Conservation (phyloP, 2,797 vertebrate species). For the Oryzias dopingdopingensis region DNA sequence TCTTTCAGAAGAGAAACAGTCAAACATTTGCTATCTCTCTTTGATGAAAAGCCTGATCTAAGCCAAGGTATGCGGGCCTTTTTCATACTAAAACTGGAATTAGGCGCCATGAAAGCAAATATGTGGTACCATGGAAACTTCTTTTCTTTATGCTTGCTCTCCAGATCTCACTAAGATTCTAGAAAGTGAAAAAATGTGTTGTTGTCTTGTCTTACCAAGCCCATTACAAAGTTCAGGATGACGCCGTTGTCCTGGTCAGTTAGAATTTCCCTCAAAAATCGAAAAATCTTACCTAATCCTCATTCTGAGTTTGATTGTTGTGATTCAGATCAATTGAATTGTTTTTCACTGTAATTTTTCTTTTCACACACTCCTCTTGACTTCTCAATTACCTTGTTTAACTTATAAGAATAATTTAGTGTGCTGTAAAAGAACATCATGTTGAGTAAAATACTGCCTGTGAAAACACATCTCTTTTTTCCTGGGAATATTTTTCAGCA, state of each 20-base stretch:
- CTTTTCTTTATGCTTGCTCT: slow-evolving; percentile 1
- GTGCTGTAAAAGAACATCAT: slow-evolving; percentile 24
- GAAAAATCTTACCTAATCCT: slow-evolving; percentile 29
- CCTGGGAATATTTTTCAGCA: slow-evolving; percentile 6
- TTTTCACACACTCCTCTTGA: slow-evolving; percentile 43
- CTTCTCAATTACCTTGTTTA: slow-evolving; percentile 45
- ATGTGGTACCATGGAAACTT: slow-evolving; percentile 29
- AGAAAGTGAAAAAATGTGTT: slow-evolving; percentile 8
- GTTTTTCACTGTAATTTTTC: slow-evolving; percentile 37
- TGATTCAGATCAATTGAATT: slow-evolving; percentile 44
- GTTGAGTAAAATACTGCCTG: slow-evolving; percentile 23
- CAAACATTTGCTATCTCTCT: slow-evolving; percentile 56
- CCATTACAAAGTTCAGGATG: slow-evolving; percentile 10
- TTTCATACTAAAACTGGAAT: slow-evolving; percentile 50
- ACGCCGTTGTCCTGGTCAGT: slow-evolving; percentile 18
- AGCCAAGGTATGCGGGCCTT: slow-evolving; percentile 50
- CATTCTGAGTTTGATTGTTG: slow-evolving; percentile 24
- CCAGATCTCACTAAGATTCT: not conserved
- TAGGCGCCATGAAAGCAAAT: slow-evolving; percentile 45
- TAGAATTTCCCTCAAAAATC: slow-evolving; percentile 17
- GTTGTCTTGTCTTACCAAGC: not conserved
- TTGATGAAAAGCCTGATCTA: slow-evolving; percentile 39
- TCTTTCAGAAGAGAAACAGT: slow-evolving; percentile 41
- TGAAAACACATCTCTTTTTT: slow-evolving; percentile 27
- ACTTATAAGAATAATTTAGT: slow-evolving; percentile 36